phyloP scores from a whole-genome alignment of 2,113 vertebrate species.

The Festucalex cinctus region DNA sequence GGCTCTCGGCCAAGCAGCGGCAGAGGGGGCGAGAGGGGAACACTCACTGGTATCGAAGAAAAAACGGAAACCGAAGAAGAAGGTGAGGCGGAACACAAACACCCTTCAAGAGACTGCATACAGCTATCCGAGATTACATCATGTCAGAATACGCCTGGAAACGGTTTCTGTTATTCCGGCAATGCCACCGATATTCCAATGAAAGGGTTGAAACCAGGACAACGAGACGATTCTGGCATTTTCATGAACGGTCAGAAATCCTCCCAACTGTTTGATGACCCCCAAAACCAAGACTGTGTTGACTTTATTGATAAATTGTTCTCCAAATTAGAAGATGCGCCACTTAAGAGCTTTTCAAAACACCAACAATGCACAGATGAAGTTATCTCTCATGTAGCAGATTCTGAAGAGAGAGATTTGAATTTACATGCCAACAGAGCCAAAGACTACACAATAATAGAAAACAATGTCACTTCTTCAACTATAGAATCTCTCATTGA shows the following conservation, averaged over 20 bases:
- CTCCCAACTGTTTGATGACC: conserved; percentile 24
- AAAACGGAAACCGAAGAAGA: conserved; percentile 73
- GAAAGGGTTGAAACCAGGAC: conserved; percentile 38
- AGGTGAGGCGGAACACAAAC: conserved; percentile 43
- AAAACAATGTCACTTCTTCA: conserved; percentile 28
- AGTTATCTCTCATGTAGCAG: conserved; percentile 52
- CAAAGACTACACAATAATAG: conserved; percentile 31
- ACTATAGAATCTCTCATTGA: conserved; percentile 26
- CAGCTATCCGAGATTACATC: conserved; percentile 13
- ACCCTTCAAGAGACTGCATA: conserved; percentile 28
- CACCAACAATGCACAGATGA: conserved; percentile 53
- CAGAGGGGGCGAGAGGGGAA: conserved; percentile 64
- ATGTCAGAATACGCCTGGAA: conserved; percentile 25
- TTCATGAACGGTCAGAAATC: conserved; percentile 44
- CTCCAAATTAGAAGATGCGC: conserved; percentile 60
- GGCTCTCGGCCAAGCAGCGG: conserved; percentile 55
- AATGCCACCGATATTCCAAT: conserved; percentile 28
- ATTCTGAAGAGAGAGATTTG: conserved; percentile 40
- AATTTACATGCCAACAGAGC: conserved; percentile 29
- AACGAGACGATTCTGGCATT: conserved; percentile 56
- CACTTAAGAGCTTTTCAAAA: conserved; percentile 44
- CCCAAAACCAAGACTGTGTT: conserved; percentile 50
- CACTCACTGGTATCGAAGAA: conserved; percentile 73
- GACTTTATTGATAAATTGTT: conserved; percentile 67
- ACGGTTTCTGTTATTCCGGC: conserved; percentile 16